phyloP scores from a whole-genome alignment of 1,140 invertebrate species.

The Thalassaphorura encarpata region DNA sequence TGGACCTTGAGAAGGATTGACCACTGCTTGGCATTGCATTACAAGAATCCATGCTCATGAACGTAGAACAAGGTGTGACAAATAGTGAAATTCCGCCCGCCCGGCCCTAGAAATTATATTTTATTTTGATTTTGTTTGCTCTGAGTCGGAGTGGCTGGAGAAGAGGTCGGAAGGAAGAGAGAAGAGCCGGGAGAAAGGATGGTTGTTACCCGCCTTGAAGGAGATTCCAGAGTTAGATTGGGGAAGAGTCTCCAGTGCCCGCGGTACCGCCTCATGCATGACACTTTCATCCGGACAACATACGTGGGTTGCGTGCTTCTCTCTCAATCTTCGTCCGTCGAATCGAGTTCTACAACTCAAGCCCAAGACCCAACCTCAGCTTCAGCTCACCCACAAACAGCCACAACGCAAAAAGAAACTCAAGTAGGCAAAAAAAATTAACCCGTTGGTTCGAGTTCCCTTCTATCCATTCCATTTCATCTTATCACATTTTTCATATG shows the following conservation, averaged over 20 bases:
- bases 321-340: too few relatives aligned
- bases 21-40: not conserved
- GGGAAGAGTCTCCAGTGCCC: constrained; percentile 18
- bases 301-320: constrained; percentile 14
- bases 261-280: constrained; percentile 23
- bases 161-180: not conserved
- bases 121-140: not conserved
- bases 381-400: too few relatives aligned
- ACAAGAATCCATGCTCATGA: not conserved
- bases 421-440: too few relatives aligned
- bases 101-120: not conserved
- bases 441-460: not conserved
- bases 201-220: constrained; percentile 17
- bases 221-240: constrained; percentile 16
- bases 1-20: too few relatives aligned
- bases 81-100: not conserved
- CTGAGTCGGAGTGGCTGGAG: not conserved
- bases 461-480: not conserved
- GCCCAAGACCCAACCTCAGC: too few relatives aligned
- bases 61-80: not conserved
- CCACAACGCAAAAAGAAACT: too few relatives aligned
- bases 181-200: constrained; percentile 6
- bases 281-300: constrained; percentile 18
- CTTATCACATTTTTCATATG: too few relatives aligned
- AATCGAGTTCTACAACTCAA: too few relatives aligned